Percentiles rank a stretch among this genome's conserved stretches.
These are phyloP conservation scores for Ornithorhynchus anatinus DNA, from an alignment of 2,113 vertebrate genomes.

Conservation along the genomic window DNA sequence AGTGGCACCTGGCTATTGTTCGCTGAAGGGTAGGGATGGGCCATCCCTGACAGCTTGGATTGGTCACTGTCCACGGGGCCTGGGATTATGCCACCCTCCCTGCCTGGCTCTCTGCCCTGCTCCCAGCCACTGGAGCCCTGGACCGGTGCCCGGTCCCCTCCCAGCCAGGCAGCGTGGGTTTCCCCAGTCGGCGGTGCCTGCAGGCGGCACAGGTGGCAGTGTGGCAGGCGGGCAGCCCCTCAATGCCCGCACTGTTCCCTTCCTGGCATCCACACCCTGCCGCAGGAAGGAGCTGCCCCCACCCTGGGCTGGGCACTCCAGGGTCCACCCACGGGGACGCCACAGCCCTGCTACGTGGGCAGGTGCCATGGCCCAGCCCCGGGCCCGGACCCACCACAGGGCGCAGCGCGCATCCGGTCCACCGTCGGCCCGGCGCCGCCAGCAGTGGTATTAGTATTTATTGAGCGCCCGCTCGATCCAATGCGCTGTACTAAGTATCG, in stretches of 20 bases:
- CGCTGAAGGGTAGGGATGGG: too few relatives aligned
- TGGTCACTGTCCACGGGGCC: background rate
- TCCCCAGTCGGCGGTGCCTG: conserved; percentile 9
- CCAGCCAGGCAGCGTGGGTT: background rate
- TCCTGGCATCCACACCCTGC: conserved; percentile 39
- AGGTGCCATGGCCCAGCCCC: too few relatives aligned
- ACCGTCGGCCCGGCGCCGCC: too few relatives aligned
- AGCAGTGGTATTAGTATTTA: too few relatives aligned
- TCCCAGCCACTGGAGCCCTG: background rate
- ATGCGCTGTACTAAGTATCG: too few relatives aligned
- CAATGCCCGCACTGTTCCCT: conserved; percentile 53
- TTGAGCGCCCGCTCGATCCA: too few relatives aligned
- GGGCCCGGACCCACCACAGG: too few relatives aligned
- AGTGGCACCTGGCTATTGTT: too few relatives aligned
- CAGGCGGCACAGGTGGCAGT: conserved; percentile 37
- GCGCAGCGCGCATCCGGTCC: too few relatives aligned
- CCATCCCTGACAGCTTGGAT: too few relatives aligned
- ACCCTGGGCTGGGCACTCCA: background rate
- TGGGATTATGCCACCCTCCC: too few relatives aligned
- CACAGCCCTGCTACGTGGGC: too few relatives aligned
- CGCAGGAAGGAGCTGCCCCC: conserved; percentile 17
- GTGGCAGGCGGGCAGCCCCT: conserved; percentile 15
- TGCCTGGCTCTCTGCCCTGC: background rate
- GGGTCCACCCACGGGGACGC: background rate
- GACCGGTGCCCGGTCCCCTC: background rate